Conservation (phyloP, 1,140 invertebrate species). For the Eubasilissa regina region DNA sequence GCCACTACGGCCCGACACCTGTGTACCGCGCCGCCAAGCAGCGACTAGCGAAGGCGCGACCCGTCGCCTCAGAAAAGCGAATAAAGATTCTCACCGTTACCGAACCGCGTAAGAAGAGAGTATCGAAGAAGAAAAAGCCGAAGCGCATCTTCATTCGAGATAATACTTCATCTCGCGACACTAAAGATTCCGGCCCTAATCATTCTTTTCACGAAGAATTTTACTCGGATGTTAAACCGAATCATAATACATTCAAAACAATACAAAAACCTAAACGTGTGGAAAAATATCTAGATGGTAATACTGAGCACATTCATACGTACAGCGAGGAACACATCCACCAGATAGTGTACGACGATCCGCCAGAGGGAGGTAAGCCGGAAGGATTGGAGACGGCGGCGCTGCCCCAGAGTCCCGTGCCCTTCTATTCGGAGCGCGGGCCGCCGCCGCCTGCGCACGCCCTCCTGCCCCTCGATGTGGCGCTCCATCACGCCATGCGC, state of each 20-base stretch:
- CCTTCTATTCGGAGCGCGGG: neutral
- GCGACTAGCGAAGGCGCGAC: slow-evolving; percentile 49
- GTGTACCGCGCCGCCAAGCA: slow-evolving; percentile 63
- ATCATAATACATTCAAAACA: slow-evolving; percentile 66
- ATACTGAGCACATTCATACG: slow-evolving; percentile 71
- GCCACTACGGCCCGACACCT: slow-evolving; percentile 69
- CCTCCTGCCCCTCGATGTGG: slow-evolving; percentile 46
- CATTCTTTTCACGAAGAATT: slow-evolving; percentile 69
- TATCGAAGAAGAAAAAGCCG: slow-evolving; percentile 63
- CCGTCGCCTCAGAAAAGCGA: slow-evolving; percentile 61
- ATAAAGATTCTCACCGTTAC: slow-evolving; percentile 68
- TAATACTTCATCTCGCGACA: slow-evolving; percentile 56
- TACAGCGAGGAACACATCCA: slow-evolving; percentile 72
- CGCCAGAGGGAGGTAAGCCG: slow-evolving; percentile 19
- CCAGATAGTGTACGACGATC: slow-evolving; percentile 67
- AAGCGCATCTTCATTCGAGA: slow-evolving; percentile 63
- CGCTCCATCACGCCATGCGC: slow-evolving; percentile 45
- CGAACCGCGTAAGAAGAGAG: slow-evolving; percentile 64
- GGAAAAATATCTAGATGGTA: slow-evolving; percentile 71
- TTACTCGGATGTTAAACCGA: slow-evolving; percentile 66
- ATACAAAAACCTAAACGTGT: slow-evolving; percentile 69
- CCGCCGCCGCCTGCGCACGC: slow-evolving; percentile 16
- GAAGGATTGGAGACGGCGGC: slow-evolving; percentile 29
- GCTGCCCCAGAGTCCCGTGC: neutral
- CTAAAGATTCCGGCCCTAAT: slow-evolving; percentile 65